These are phyloP conservation scores for Notodonta dromedarius DNA, from an alignment of 2,888 invertebrate species.

Conservation along the genomic window DNA sequence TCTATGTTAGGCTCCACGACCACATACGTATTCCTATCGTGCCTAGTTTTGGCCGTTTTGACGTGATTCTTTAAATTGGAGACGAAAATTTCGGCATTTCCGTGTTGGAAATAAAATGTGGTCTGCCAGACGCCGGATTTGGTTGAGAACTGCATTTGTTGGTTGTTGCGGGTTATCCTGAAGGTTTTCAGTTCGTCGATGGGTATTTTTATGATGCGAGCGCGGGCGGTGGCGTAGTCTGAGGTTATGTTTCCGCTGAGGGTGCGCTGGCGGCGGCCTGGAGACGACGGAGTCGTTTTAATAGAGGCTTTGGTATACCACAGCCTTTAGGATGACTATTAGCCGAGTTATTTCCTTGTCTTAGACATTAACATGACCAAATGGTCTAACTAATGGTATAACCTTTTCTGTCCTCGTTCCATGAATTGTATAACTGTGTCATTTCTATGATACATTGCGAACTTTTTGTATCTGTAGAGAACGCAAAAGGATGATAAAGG, in stretches of 20 bases:
- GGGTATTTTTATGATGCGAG: slow-evolving; percentile 71
- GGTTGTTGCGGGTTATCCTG: slow-evolving; percentile 68
- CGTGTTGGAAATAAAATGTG: slow-evolving; percentile 94
- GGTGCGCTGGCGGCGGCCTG: slow-evolving; percentile 86
- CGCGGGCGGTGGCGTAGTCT: slow-evolving; percentile 71
- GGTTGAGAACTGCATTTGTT: slow-evolving; percentile 75
- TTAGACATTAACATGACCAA: no score
- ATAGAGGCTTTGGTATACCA: not conserved
- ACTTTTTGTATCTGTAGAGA: no score
- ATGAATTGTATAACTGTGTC: no score
- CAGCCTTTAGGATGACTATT: no score
- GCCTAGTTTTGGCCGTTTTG: slow-evolving; percentile 87
- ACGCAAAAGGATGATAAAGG: no score
- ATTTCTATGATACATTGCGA: no score
- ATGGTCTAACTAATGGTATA: no score
- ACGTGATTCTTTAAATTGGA: slow-evolving; percentile 85
- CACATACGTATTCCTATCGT: slow-evolving; percentile 86
- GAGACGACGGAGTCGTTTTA: not conserved
- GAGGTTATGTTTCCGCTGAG: slow-evolving; percentile 82
- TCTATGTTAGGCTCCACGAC: slow-evolving; percentile 87
- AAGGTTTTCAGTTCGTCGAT: slow-evolving; percentile 73
- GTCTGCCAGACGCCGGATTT: slow-evolving; percentile 86
- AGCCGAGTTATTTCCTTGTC: no score
- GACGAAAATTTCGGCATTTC: slow-evolving; percentile 92
- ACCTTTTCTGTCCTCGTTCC: no score